Evolutionary conservation across 1,140 invertebrate genomes (phyloP).

Genomic region (Drepana arcuata): DNA sequence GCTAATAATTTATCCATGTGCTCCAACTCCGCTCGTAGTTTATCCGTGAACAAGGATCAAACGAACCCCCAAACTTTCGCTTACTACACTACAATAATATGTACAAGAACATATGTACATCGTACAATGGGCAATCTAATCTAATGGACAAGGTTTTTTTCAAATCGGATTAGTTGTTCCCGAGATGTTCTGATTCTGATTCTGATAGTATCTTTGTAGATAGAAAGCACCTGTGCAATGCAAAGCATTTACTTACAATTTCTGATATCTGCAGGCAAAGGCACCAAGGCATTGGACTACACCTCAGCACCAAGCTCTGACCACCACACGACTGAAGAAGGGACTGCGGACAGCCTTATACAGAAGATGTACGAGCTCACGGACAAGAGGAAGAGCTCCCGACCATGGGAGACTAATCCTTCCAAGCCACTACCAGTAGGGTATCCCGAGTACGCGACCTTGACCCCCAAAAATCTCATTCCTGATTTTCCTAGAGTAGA

Average conservation of each 20-base stretch:
- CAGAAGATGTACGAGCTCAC: no score
- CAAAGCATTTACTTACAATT: neutral
- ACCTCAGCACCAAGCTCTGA: neutral
- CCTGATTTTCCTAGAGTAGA: neutral
- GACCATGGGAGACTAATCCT: neutral
- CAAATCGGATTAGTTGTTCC: no score
- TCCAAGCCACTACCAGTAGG: neutral
- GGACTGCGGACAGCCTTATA: neutral
- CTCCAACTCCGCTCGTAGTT: no score
- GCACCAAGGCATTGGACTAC: slow-evolving; percentile 1
- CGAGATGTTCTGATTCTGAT: no score
- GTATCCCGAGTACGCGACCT: neutral
- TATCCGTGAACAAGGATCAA: neutral
- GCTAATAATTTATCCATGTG: no score
- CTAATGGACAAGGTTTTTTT: neutral
- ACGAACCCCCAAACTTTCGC: neutral
- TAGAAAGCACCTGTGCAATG: neutral
- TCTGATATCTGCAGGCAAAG: slow-evolving; percentile 1
- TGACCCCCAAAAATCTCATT: neutral
- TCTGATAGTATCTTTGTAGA: neutral
- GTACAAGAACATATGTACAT: neutral
- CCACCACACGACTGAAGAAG: neutral
- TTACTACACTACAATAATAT: neutral
- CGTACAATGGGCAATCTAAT: neutral
- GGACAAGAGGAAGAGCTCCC: neutral